phyloP scores from a whole-genome alignment of 2,797 vertebrate genomes.

The Cynodonichthys magdalenae region DNA sequence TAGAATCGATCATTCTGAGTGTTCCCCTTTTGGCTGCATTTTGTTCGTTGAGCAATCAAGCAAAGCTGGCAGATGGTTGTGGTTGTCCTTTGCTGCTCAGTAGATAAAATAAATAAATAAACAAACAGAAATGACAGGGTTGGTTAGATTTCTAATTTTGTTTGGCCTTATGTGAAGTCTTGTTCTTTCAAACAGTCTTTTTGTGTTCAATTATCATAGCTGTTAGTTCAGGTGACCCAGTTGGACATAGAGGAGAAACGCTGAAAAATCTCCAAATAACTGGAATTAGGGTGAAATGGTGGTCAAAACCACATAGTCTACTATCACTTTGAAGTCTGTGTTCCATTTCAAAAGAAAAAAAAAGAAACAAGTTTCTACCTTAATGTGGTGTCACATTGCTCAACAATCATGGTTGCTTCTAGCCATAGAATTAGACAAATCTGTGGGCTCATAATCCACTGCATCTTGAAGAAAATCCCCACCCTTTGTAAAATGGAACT shows the following conservation, averaged over 20 bases:
- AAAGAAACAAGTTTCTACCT: not conserved
- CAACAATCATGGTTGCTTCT: not conserved
- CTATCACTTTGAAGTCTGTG: not conserved
- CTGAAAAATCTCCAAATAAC: slow-evolving; percentile 9
- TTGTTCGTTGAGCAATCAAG: slow-evolving; percentile 60
- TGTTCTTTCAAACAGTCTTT: not conserved
- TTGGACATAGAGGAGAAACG: not conserved
- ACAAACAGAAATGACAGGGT: slow-evolving; percentile 23
- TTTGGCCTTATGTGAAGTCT: slow-evolving; percentile 15
- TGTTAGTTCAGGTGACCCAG: not conserved
- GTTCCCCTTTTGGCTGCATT: slow-evolving; percentile 46
- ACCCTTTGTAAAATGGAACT: not conserved
- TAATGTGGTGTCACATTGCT: not conserved
- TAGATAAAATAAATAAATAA: slow-evolving; percentile 8
- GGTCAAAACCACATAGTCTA: slow-evolving; percentile 30
- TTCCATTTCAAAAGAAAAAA: slow-evolving; percentile 1
- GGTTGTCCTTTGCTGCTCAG: slow-evolving; percentile 35
- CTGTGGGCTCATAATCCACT: not conserved
- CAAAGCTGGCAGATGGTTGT: slow-evolving; percentile 48
- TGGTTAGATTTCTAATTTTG: slow-evolving; percentile 22
- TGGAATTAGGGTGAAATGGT: not conserved
- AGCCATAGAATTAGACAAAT: not conserved
- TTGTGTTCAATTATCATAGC: slow-evolving; percentile 13
- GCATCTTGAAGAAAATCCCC: not conserved
- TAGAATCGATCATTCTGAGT: slow-evolving; percentile 69